A percentile compares a stretch with the other conserved stretches of the same genome.
Evolutionary conservation across 1,140 invertebrate species (phyloP).

Genomic region (Adoxophyes honmai): DNA sequence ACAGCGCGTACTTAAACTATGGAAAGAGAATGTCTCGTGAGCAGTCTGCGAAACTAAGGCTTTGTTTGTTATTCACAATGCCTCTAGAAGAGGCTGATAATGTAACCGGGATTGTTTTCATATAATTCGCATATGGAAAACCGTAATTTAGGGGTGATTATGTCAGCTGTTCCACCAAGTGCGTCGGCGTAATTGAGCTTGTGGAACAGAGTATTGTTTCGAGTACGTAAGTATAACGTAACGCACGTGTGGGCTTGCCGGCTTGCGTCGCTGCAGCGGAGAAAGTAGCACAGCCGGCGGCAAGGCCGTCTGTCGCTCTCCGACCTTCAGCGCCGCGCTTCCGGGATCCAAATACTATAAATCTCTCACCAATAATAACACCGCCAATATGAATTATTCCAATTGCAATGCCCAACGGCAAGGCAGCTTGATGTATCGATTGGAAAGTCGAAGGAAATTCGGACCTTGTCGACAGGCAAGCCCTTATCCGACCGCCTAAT

Average conservation of each 20-base stretch:
- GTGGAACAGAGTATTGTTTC: slow-evolving; percentile 51
- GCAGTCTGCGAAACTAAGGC: slow-evolving; percentile 57
- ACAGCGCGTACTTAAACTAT: slow-evolving; percentile 32
- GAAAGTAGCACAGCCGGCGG: slow-evolving; percentile 64
- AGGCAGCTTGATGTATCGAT: slow-evolving; percentile 15
- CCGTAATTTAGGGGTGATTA: slow-evolving; percentile 54
- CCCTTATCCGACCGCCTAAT: slow-evolving; percentile 33
- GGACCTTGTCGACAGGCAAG: slow-evolving; percentile 25
- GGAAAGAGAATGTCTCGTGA: slow-evolving; percentile 52
- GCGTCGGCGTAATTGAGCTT: slow-evolving; percentile 42
- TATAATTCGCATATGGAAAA: slow-evolving; percentile 38
- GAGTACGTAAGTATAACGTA: slow-evolving; percentile 33
- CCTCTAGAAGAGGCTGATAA: slow-evolving; percentile 40
- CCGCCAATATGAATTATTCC: slow-evolving; percentile 5
- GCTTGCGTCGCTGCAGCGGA: slow-evolving; percentile 30
- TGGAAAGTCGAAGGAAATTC: slow-evolving; percentile 30
- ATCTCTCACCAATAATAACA: slow-evolving; percentile 9
- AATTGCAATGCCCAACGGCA: slow-evolving; percentile 18
- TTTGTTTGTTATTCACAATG: slow-evolving; percentile 57
- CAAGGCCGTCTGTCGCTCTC: slow-evolving; percentile 52
- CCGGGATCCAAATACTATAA: slow-evolving; percentile 32
- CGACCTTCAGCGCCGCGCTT: slow-evolving; percentile 52
- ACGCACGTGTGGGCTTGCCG: slow-evolving; percentile 49
- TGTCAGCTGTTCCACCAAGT: slow-evolving; percentile 57
- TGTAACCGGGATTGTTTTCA: slow-evolving; percentile 55